A percentile compares a stretch with the other conserved stretches of the same genome.
phyloP scores from a whole-genome alignment of 1,140 invertebrate genomes.

The Polyergus mexicanus region DNA sequence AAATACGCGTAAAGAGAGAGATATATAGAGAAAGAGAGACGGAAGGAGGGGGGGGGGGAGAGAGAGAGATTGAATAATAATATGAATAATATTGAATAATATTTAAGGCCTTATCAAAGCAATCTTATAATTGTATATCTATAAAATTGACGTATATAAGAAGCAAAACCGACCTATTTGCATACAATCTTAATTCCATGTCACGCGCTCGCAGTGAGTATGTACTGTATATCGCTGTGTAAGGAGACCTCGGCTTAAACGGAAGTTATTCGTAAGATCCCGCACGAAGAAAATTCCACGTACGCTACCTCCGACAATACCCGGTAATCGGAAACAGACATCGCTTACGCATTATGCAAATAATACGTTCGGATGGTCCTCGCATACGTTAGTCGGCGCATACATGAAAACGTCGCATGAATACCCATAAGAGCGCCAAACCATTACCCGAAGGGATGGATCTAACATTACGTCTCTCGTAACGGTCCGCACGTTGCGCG shows the following conservation, averaged over 20 bases:
- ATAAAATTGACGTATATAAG: not conserved
- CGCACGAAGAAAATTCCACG: not conserved
- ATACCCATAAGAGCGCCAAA: constrained; percentile 41
- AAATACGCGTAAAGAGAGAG: not conserved
- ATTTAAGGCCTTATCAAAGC: not conserved
- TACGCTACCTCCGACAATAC: not conserved
- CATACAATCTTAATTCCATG: constrained; percentile 4
- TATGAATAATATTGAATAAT: too few relatives aligned
- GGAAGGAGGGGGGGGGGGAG: too few relatives aligned
- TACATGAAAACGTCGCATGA: constrained; percentile 31
- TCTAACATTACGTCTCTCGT: constrained; percentile 51
- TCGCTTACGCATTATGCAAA: constrained; percentile 46
- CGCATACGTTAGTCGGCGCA: constrained; percentile 18
- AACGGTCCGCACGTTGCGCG: constrained; percentile 56
- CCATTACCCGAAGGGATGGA: not conserved
- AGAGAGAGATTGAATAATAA: not conserved
- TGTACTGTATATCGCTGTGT: not conserved
- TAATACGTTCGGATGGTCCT: constrained; percentile 37
- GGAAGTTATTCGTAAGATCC: constrained; percentile 5
- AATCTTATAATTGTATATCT: not conserved
- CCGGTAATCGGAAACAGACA: constrained; percentile 30
- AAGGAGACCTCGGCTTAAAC: not conserved
- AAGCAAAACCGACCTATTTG: not conserved
- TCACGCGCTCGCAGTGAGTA: constrained; percentile 7
- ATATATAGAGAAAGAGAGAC: too few relatives aligned